Evolutionary conservation across 2,888 invertebrate genomes (phyloP).

Genomic region (Brachypterus glaber): DNA sequence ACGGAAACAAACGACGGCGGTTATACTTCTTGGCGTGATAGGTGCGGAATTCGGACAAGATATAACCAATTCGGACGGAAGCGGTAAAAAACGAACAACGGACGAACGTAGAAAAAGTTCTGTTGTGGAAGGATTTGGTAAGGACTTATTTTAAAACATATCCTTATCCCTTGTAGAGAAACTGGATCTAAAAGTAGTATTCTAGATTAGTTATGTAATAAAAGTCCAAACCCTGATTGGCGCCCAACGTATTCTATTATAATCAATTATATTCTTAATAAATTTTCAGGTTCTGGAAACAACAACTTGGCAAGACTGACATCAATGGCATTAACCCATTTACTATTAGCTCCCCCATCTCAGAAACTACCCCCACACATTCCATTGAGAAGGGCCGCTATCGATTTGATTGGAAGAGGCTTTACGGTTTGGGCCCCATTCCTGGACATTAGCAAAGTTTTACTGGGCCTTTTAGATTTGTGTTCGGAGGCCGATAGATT

Average conservation of each 20-base stretch:
- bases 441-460: slow-evolving; percentile 81
- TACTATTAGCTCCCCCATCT: slow-evolving; percentile 79
- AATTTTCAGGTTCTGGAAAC: slow-evolving; percentile 74
- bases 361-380: slow-evolving; percentile 82
- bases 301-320: slow-evolving; percentile 85
- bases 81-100: slow-evolving; percentile 48
- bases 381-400: slow-evolving; percentile 88
- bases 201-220: too few relatives aligned
- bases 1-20: slow-evolving; percentile 93
- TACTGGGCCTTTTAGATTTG: slow-evolving; percentile 81
- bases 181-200: too few relatives aligned
- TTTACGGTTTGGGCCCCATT: slow-evolving; percentile 99
- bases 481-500: slow-evolving; percentile 85
- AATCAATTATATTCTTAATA: too few relatives aligned
- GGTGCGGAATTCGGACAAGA: slow-evolving; percentile 98
- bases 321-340: slow-evolving; percentile 87
- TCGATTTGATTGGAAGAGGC: slow-evolving; percentile 93
- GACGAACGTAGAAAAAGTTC: slow-evolving; percentile 68
- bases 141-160: too few relatives aligned
- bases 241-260: neutral
- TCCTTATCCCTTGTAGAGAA: too few relatives aligned
- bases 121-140: slow-evolving; percentile 66
- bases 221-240: too few relatives aligned
- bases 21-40: slow-evolving; percentile 91
- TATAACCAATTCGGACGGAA: slow-evolving; percentile 56